phyloP scores from a whole-genome alignment of 2,797 vertebrate genomes.

The Parauchenoglanis punctatus region DNA sequence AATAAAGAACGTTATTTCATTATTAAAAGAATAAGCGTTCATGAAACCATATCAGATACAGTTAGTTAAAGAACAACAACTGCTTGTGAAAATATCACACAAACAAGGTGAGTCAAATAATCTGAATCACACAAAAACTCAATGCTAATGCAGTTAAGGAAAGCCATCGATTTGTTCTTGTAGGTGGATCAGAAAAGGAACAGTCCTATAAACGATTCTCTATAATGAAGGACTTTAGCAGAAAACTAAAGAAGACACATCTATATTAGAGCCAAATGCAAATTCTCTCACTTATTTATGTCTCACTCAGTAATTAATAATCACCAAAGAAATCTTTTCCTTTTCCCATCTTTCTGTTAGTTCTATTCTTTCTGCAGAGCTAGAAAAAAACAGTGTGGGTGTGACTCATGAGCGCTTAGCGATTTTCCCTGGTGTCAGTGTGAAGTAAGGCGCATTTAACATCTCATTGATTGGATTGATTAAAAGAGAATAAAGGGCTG shows the following conservation, averaged over 20 bases:
- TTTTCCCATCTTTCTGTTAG: not conserved
- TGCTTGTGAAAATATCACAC: not conserved
- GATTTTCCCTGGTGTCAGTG: slow-evolving; percentile 19
- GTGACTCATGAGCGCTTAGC: slow-evolving; percentile 17
- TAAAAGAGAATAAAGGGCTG: slow-evolving; percentile 33
- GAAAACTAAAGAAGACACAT: not conserved
- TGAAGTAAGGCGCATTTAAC: slow-evolving; percentile 43
- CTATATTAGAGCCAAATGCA: not conserved
- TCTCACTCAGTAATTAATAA: not conserved
- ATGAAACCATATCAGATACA: not conserved
- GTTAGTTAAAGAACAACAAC: not conserved
- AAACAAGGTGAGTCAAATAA: not conserved
- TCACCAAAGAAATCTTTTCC: not conserved
- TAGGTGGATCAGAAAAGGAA: slow-evolving; percentile 9
- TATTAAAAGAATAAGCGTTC: not conserved
- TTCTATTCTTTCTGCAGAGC: not conserved
- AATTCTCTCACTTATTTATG: not conserved
- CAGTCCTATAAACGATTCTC: slow-evolving; percentile 15
- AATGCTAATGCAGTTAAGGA: not conserved
- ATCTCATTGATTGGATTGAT: slow-evolving; percentile 45
- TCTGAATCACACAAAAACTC: not conserved
- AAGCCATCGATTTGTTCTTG: not conserved
- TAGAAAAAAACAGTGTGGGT: not conserved
- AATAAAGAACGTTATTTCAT: not conserved
- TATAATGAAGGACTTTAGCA: not conserved